Evolutionary conservation across 2,888 invertebrate species (phyloP).

Genomic region (Athripsodes cinereus): DNA sequence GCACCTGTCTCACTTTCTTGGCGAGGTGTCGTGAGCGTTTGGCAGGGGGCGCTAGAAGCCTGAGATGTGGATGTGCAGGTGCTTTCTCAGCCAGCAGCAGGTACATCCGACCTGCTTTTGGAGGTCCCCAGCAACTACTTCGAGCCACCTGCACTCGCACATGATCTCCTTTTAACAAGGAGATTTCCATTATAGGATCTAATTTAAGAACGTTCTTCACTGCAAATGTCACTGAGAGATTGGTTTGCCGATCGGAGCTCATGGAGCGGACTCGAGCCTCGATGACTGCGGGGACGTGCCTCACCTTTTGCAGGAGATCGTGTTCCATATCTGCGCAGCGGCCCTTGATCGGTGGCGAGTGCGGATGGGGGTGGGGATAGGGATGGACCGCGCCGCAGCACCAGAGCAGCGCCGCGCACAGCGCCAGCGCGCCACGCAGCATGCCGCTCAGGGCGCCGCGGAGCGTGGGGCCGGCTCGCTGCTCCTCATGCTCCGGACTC

Average conservation of each 20-base stretch:
- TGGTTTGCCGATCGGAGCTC: conserved; percentile 21
- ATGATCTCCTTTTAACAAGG: conserved; percentile 14
- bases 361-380: conserved; percentile 3
- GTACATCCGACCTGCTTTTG: conserved; percentile 17
- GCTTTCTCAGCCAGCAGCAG: conserved; percentile 20
- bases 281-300: conserved; percentile 20
- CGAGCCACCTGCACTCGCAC: conserved; percentile 21
- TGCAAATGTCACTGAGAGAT: conserved; percentile 23
- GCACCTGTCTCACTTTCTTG: conserved; percentile 9
- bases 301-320: conserved; percentile 13
- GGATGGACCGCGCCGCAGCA: conserved; percentile 14
- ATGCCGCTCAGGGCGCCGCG: conserved; percentile 21
- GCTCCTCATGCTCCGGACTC: conserved; percentile 15
- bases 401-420: conserved; percentile 22
- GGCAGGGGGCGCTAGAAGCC: conserved; percentile 20
- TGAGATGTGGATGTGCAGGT: conserved; percentile 11
- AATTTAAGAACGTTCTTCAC: conserved; percentile 20
- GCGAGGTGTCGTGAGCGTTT: conserved; percentile 15
- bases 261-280: conserved; percentile 21
- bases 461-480: conserved; percentile 4
- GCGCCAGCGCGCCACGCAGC: conserved; percentile 18
- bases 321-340: conserved; percentile 12
- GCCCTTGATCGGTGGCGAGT: conserved; percentile 9
- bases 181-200: conserved; percentile 3
- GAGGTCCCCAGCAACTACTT: conserved; percentile 17